These are phyloP conservation scores for Thereva nobilitata DNA, from an alignment of 2,888 invertebrate genomes.

Conservation along the genomic window DNA sequence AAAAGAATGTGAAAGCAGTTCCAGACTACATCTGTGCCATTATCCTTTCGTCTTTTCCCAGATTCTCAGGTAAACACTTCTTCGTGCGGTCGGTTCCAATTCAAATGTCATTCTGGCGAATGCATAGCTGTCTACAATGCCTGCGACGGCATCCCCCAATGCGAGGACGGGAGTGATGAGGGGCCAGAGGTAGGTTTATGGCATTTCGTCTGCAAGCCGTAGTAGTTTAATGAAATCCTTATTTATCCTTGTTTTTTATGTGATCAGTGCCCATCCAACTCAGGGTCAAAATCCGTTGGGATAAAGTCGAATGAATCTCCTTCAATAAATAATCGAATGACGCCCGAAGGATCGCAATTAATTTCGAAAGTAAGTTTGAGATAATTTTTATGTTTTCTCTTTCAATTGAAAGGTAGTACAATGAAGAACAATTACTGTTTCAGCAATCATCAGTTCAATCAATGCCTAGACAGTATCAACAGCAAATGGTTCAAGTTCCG, in stretches of 20 bases:
- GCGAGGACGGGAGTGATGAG: slow-evolving; percentile 90
- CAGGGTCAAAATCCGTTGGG: too few relatives aligned
- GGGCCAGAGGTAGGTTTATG: slow-evolving; percentile 65
- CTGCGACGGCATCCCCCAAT: slow-evolving; percentile 92
- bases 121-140: slow-evolving; percentile 95
- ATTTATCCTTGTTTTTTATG: not conserved
- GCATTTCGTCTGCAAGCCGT: not conserved
- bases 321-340: too few relatives aligned
- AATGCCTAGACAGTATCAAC: slow-evolving; percentile 39
- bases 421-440: not conserved
- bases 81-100: slow-evolving; percentile 81
- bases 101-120: slow-evolving; percentile 84
- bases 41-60: not conserved
- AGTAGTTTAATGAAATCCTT: too few relatives aligned
- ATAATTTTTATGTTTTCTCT: not conserved
- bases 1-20: too few relatives aligned
- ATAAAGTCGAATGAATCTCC: too few relatives aligned
- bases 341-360: too few relatives aligned
- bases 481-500: slow-evolving; percentile 45
- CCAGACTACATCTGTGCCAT: too few relatives aligned
- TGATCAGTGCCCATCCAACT: slow-evolving; percentile 40
- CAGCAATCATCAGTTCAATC: slow-evolving; percentile 35
- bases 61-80: slow-evolving; percentile 13
- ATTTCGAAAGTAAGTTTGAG: not conserved
- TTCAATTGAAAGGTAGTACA: not conserved